Evolutionary conservation across 2,797 vertebrate species (phyloP), one percentile per base, ranked within the genome.

Genomic region (Melanotaenia maccullochi): DNA sequence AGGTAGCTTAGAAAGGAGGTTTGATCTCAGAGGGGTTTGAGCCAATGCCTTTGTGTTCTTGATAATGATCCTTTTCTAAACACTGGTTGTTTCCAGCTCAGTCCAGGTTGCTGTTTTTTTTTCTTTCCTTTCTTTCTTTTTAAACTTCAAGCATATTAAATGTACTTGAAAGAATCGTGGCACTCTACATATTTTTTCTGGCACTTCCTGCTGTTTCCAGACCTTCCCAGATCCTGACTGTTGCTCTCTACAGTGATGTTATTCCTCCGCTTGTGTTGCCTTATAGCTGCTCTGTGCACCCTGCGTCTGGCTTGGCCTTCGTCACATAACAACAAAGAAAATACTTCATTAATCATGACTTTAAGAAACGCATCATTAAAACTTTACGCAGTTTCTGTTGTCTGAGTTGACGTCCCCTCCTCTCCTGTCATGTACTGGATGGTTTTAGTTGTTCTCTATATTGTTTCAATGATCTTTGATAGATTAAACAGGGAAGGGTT

Each of bases 211-310:
- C 56, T 71, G 65, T 78, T 36, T 79, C 44, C 51, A 57, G 72
- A 66, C 73, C 68, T 66, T 73, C 54, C 58, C 76, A 57, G 59
- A 70, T 73, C 62, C 35, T 56, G 57, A 68, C 69, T 57, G 47
- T 61, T n/a, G 28, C 54, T 83, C 59, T 63, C 36, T 30, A 56
- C 25, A 59, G 71, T 71, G 67, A 74, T 78, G 59, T 63, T 65
- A 47, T 76, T 74, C 55, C 61, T 81, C 66, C 44, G 81, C 87
- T 88, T 93, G 90, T 80, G 78, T 92, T 89, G 87, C 92, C 87
- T 92, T 91, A 82, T 65, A 86, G 81, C 89, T 85, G 70, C 85
- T 87, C 69, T 9, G 36, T 73, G 49, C 47, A 6, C 35, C 85
- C 61, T 75, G 81, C 58, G 24, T 71, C 75, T 69, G 5, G n/a